phyloP scores from a whole-genome alignment of 2,888 invertebrate species.

The Diabrotica balteata region DNA sequence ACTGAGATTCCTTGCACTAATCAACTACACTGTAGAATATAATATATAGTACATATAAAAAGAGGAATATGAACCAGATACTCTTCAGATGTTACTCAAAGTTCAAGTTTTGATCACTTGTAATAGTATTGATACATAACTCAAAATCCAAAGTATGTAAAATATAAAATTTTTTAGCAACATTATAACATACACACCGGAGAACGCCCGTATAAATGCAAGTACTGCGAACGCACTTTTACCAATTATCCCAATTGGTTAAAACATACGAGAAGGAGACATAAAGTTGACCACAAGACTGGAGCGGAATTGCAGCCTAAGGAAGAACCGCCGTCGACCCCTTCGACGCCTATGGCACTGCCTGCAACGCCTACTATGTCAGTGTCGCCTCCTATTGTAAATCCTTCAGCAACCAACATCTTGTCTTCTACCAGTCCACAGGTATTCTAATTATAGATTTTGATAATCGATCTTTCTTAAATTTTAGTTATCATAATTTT shows the following conservation, averaged over 20 bases:
- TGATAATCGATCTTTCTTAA: no score
- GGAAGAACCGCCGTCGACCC: background rate
- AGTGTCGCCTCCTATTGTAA: background rate
- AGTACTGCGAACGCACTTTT: constrained; percentile 65
- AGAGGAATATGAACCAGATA: no score
- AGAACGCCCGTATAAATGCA: constrained; percentile 65
- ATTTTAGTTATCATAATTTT: no score
- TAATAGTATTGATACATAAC: no score
- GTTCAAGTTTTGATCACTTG: no score
- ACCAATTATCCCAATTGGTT: constrained; percentile 66
- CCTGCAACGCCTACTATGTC: background rate
- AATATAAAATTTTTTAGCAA: constrained; percentile 52
- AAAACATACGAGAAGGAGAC: constrained; percentile 67
- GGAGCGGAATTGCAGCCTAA: constrained; percentile 48
- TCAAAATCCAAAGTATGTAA: no score
- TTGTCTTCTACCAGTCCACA: background rate
- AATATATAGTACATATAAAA: no score
- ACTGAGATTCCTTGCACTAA: no score
- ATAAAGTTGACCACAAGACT: constrained; percentile 60
- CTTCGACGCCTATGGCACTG: background rate
- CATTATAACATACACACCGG: constrained; percentile 68
- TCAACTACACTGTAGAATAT: no score
- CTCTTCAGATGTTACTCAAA: no score
- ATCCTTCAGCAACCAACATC: background rate
- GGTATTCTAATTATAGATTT: background rate